Evolutionary conservation across 2,113 vertebrate species (phyloP).

Genomic region (Corydoras maculifer): DNA sequence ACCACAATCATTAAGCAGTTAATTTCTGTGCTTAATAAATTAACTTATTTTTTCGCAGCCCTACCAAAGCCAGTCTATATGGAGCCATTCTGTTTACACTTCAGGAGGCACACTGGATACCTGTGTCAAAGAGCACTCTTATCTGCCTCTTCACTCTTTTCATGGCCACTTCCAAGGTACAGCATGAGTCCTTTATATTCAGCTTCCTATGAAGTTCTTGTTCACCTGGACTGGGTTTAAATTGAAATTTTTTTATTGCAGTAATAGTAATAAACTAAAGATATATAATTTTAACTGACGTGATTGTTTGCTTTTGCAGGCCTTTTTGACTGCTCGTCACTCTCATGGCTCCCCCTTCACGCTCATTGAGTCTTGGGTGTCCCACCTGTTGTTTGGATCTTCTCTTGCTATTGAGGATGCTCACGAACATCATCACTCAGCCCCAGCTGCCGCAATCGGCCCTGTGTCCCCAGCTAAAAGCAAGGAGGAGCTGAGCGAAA

Average conservation of each 20-base stretch:
- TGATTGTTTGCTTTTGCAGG: conserved; percentile 56
- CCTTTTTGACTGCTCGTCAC: conserved; percentile 87
- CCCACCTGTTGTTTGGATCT: conserved; percentile 81
- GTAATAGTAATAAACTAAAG: too few species aligned
- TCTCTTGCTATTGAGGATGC: conserved; percentile 59
- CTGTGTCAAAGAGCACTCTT: conserved; percentile 81
- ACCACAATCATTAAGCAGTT: too few species aligned
- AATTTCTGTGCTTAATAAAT: not conserved
- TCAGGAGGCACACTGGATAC: conserved; percentile 84
- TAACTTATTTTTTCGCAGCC: conserved; percentile 60
- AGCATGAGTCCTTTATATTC: not conserved
- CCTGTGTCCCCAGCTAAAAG: conserved; percentile 72
- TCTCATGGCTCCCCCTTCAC: conserved; percentile 89
- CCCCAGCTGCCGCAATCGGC: conserved; percentile 36
- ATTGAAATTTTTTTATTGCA: too few species aligned
- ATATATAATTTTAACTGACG: too few species aligned
- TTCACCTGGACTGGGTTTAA: too few species aligned
- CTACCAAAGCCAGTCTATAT: conserved; percentile 94
- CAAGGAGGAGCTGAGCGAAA: conserved; percentile 90
- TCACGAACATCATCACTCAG: conserved; percentile 63
- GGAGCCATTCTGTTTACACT: conserved; percentile 91
- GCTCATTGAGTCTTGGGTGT: conserved; percentile 77
- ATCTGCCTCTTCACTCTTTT: conserved; percentile 92
- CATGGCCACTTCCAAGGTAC: conserved; percentile 89
- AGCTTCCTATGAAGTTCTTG: too few species aligned